phyloP scores from a whole-genome alignment of 2,113 vertebrate species.

The Trichechus manatus region DNA sequence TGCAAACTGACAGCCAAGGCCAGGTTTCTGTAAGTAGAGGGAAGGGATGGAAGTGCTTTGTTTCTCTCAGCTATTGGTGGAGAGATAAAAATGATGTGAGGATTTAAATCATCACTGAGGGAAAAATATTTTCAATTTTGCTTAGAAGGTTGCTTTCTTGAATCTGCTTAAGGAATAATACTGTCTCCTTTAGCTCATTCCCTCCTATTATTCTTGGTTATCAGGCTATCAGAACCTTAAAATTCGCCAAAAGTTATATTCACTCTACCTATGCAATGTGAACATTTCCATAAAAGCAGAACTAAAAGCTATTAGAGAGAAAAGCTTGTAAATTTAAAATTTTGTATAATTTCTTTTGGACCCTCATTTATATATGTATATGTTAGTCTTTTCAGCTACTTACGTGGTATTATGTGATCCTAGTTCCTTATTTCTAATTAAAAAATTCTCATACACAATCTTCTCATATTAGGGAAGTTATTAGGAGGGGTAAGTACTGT shows the following conservation, averaged over 20 bases:
- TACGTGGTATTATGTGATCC: background rate
- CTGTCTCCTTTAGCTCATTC: background rate
- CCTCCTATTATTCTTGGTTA: background rate
- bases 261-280: background rate
- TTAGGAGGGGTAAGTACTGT: background rate
- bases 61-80: background rate
- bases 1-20: background rate
- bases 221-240: background rate
- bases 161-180: conserved; percentile 3
- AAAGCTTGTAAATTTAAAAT: background rate
- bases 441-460: background rate
- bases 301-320: background rate
- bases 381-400: background rate
- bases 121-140: background rate
- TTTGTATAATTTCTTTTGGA: background rate
- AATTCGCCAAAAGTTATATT: background rate
- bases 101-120: background rate
- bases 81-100: background rate
- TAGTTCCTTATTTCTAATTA: background rate
- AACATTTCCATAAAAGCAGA: conserved; percentile 2
- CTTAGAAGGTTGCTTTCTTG: background rate
- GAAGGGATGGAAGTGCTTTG: background rate
- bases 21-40: background rate
- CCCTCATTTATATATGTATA: background rate
- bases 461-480: background rate